These are phyloP conservation scores for Odocoileus hemionus DNA, from an alignment of 2,113 vertebrate genomes.

Conservation along the genomic window DNA sequence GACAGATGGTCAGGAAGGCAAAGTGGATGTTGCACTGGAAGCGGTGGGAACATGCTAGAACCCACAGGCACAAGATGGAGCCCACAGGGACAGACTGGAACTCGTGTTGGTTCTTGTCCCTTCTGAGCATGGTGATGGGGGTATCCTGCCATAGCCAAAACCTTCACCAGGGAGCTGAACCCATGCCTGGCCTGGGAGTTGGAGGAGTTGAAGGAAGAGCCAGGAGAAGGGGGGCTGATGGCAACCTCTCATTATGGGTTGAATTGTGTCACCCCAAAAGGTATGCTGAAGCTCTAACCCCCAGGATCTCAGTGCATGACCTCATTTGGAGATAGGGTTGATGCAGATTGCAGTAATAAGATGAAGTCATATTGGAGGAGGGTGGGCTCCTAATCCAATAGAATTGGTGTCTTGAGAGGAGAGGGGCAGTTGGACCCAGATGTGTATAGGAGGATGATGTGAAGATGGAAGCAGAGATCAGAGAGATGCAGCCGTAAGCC, in stretches of 20 bases:
- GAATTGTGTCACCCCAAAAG: not conserved
- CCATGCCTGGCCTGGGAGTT: fast-evolving
- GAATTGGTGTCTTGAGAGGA: not conserved
- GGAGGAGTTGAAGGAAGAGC: not conserved
- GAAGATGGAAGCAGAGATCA: not conserved
- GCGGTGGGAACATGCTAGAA: not conserved
- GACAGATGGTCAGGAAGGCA: no score
- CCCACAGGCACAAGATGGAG: not conserved
- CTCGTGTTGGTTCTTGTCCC: fast-evolving
- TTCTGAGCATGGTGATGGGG: not conserved
- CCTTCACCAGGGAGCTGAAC: not conserved
- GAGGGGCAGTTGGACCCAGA: not conserved
- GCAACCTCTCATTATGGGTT: no score
- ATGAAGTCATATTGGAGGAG: not conserved
- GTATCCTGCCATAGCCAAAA: fast-evolving
- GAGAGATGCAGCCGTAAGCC: not conserved
- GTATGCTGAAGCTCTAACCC: not conserved
- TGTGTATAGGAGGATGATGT: fast-evolving
- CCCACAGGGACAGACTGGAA: fast-evolving
- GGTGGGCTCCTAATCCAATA: not conserved
- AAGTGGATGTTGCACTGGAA: not conserved
- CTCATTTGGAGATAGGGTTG: not conserved
- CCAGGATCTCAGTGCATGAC: not conserved
- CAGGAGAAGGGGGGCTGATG: fast-evolving
- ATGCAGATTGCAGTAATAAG: not conserved